Percentiles rank a stretch among this genome's conserved stretches.
phyloP scores from a whole-genome alignment of 2,797 vertebrate genomes.

The Helarctos malayanus region DNA sequence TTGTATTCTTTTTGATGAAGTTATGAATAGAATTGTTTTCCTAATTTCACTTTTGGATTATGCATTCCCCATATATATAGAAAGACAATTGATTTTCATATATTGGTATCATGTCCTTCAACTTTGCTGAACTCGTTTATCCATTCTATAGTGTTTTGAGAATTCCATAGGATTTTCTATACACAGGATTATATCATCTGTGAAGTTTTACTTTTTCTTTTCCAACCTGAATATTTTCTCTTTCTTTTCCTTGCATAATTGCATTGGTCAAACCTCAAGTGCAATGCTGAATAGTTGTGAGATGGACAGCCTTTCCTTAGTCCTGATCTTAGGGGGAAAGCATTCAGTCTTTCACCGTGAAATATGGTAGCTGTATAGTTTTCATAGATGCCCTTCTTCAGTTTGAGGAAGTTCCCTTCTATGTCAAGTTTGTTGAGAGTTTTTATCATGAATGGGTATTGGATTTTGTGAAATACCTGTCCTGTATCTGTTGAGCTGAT shows the following conservation, averaged over 20 bases:
- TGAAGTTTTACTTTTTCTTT: not conserved
- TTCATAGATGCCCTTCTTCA: not conserved
- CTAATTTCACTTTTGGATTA: conserved; percentile 35
- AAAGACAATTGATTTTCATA: conserved; percentile 25
- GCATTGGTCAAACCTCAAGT: not conserved
- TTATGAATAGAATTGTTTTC: conserved; percentile 14
- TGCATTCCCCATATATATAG: not conserved
- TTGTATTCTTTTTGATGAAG: conserved; percentile 8
- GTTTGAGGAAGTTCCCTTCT: not conserved
- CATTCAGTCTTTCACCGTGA: conserved; percentile 9
- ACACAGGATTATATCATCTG: not conserved
- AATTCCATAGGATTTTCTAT: not conserved
- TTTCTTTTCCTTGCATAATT: not conserved
- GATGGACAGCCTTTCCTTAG: not conserved
- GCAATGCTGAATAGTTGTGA: conserved; percentile 5
- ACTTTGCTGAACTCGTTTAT: not conserved
- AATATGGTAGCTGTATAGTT: not conserved
- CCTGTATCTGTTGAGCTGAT: not conserved
- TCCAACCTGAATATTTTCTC: not conserved
- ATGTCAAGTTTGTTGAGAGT: not conserved
- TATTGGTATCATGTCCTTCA: not conserved
- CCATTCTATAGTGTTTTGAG: not conserved
- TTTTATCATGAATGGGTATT: not conserved
- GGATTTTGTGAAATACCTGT: conserved; percentile 33
- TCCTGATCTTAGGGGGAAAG: not conserved